Base-by-base conservation (phyloP, 2,888 invertebrate genomes). In the Phragmatobia fuliginosa region DNA sequence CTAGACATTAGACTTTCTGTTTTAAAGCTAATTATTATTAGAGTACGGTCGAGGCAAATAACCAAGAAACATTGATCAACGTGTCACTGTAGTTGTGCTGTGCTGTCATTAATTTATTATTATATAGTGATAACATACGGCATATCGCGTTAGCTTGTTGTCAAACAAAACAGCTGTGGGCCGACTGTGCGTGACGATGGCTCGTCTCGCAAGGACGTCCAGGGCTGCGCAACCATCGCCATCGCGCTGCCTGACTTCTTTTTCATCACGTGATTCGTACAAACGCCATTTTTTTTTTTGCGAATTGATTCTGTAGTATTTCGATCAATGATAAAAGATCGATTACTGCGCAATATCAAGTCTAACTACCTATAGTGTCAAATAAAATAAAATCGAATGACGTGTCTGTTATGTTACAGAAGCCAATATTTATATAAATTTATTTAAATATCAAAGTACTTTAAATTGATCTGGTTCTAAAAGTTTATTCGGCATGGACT, bases 121-220 rank as follows among this genome's bases (percentile, higher is more conserved):
- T 75, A 76, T 77, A 49, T 59, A 62, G 71, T 82, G 83, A 83
- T 83, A 84, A 84, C 82, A 82, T 79, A 79, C 80, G 76, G 74
- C 77, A 80, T 85, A 87, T 86, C 83, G 79, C 77, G 70, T 70
- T 80, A 82, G 87, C 89, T 92, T 92, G 91, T 92, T 92, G 90
- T 91, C 87, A 92, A 92, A 92, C 91, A 90, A 91, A 56, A 90
- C 90, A 88, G 88, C 89, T 90, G 89, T 85, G 71, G 81, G 82
- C 79, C 81, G 87, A 71, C 86, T 85, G 82, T 85, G 90, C 91
- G 88, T 92, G 90, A 89, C 91, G 85, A 78, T 81, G 88, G 85
- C 88, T 88, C 88, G 88, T 88, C 88, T 79, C 72, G 85, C 91
- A 92, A 92, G 92, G 92, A 92, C 92, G 87, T 74, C 80, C 76